Base-by-base conservation (phyloP, 1,140 invertebrate genomes). In the Pectinophora gossypiella region DNA sequence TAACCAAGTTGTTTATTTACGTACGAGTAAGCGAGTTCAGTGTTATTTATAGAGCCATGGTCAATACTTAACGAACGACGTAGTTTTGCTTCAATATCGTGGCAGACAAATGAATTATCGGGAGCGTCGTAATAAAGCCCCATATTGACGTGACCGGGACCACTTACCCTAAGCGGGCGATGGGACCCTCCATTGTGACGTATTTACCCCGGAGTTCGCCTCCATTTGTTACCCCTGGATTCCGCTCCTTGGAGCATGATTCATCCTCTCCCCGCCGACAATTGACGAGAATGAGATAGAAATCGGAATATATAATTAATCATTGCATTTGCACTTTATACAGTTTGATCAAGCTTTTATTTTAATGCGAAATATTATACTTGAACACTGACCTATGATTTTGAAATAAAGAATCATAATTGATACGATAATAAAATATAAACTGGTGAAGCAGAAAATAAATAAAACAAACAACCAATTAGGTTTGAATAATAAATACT, bases 221-320 rank as follows among this genome's bases (percentile, higher is more conserved):
- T 85, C 72, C 77, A 76, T 83, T 78, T 74, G 68, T 76, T 76
- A 78, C 79, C 84, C 81, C 75, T 76, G 76, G 81, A 87, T 83
- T 85, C 79, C 74, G 73, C 79, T 85, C 71, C 78, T 85, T 80
- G 69, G 79, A 81, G 65, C 75, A 85, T 87, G 84, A 84, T 84
- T 87, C 80, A 85, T 84, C 75, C 75, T 68, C 68, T 67, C 69
- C 62, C 63, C 59, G 51, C 56, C 68, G 64, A 73, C 72, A 86
- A 84, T 82, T 75, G 73, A 78, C 64, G 56, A 66, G 59, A 72
- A 69, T 69, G 59, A 79, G 72, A 81, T 74, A 75, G 51, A 64
- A 58, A 67, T 56, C 55, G 49, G 53, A 61, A 55, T 49, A 59
- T 48, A 7, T 58, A 64, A 62, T 65, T 60, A 58, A 43, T 58